Percentiles rank a stretch among this genome's conserved stretches.
phyloP scores from a whole-genome alignment of 1,140 invertebrate genomes.

The Zaprionus ornatus region DNA sequence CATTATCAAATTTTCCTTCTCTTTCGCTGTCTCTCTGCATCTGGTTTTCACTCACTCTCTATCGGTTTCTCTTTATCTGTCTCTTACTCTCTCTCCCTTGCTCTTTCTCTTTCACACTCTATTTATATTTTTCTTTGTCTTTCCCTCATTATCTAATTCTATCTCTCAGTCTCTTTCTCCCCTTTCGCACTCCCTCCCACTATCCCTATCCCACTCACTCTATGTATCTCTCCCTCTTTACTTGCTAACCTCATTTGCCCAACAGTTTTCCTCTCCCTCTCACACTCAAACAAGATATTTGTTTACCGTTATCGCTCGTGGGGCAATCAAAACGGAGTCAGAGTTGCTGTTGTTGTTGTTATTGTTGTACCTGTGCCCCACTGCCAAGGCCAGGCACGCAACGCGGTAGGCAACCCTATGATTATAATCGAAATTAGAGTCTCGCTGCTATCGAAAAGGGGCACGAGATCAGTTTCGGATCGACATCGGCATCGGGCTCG shows the following conservation, averaged over 20 bases:
- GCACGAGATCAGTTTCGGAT: not conserved
- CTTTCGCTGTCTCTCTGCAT: no score
- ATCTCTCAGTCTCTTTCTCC: not conserved
- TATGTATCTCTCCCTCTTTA: not conserved
- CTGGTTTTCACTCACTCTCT: no score
- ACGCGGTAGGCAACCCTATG: slow-evolving; percentile 51
- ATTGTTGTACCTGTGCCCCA: slow-evolving; percentile 45
- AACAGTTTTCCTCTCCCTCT: not conserved
- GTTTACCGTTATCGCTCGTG: slow-evolving; percentile 65
- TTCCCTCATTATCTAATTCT: not conserved
- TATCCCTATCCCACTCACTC: no score
- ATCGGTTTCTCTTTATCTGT: not conserved
- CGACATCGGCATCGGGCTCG: not conserved
- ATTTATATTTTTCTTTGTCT: no score
- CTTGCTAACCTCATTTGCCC: not conserved
- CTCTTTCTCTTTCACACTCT: not conserved
- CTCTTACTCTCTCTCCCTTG: not conserved
- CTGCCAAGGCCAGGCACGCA: slow-evolving; percentile 64
- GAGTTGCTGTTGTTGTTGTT: not conserved
- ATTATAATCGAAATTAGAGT: slow-evolving; percentile 70
- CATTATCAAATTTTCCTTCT: no score
- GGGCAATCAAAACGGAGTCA: slow-evolving; percentile 67
- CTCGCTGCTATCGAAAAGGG: slow-evolving; percentile 15
- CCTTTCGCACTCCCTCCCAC: not conserved
- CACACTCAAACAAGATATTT: slow-evolving; percentile 31